Base-by-base conservation (phyloP, 1,140 invertebrate genomes). In the Temnothorax nylanderi region DNA sequence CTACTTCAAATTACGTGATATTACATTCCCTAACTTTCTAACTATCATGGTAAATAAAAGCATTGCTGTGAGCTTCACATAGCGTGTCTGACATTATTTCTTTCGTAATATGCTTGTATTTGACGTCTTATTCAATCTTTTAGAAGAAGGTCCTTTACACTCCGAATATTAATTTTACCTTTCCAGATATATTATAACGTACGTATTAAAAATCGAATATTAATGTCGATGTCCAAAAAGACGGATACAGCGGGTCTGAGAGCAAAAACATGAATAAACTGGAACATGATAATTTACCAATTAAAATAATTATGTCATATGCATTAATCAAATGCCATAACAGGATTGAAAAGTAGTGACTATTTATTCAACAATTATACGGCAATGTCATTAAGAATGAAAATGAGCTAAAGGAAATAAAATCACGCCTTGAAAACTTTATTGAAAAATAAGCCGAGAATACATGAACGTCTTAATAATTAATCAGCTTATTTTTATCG, bases 41-140 rank as follows among this genome's bases (percentile, higher is more conserved):
- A 74, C 80, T 62, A 84, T 84, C 72, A 74, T 60, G 41, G 26
- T 74, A 84, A 74, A 84, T 84, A 84, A 84, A 84, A 84, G 80
- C 69, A 74, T 74, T 32, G 80, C 41, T 58, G 37, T 49, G 71
- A 82, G 69, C 13, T 34, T 74, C 67, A 54, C 18, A 13, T 74
- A 74, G 80, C 69, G 10, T 84, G 13, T 60, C 69, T n/a, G 54
- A 74, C 54, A 58, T 74, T 47, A 60, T 41, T 37, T 74, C 80
- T 84, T 74, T 74, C 80, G 8, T 74, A 74, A 84, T 62, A 34
- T 18, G 26, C 67, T 49, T 54, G 10, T 62, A 41, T 47, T 74
- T 62, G 60, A 74, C 34, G 26, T 74, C 54, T 84, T 84, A 84
- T 84, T 84, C 8, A 82, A 60, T 58, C 18, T 60, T 21, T 21